phyloP scores from a whole-genome alignment of 2,888 invertebrate species.

The Pterobdella sp. region DNA sequence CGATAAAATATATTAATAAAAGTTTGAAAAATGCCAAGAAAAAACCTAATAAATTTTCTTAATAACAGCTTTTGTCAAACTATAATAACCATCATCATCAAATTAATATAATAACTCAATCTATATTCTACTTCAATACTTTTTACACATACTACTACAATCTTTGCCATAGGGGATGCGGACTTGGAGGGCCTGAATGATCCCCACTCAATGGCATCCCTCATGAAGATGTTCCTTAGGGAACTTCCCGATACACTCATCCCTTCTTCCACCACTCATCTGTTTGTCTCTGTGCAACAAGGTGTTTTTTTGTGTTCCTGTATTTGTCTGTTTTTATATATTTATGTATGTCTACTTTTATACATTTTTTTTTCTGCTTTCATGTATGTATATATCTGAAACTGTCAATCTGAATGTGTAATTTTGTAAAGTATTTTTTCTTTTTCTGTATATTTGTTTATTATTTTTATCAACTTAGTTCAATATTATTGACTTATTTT shows the following conservation, averaged over 20 bases:
- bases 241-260: constrained; percentile 55
- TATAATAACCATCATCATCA: background rate
- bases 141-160: background rate
- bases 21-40: too few relatives aligned
- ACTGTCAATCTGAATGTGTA: too few relatives aligned
- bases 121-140: background rate
- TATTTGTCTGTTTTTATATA: background rate
- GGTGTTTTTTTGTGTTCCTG: constrained; percentile 29
- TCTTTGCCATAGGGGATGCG: constrained; percentile 48
- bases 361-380: too few relatives aligned
- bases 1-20: too few relatives aligned
- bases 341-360: background rate
- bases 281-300: constrained; percentile 44
- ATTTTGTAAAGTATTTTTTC: too few relatives aligned
- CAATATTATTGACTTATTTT: background rate
- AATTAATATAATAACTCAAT: background rate
- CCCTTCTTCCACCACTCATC: constrained; percentile 48
- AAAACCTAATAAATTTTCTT: too few relatives aligned
- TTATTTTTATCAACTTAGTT: background rate
- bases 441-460: background rate
- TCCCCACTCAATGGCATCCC: constrained; percentile 56
- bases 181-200: constrained; percentile 54
- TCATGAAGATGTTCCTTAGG: constrained; percentile 57
- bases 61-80: too few relatives aligned
- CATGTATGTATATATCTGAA: too few relatives aligned